These are phyloP conservation scores for Cataglyphis rosenhaueri DNA, from an alignment of 2,888 invertebrate species.

Conservation along the genomic window DNA sequence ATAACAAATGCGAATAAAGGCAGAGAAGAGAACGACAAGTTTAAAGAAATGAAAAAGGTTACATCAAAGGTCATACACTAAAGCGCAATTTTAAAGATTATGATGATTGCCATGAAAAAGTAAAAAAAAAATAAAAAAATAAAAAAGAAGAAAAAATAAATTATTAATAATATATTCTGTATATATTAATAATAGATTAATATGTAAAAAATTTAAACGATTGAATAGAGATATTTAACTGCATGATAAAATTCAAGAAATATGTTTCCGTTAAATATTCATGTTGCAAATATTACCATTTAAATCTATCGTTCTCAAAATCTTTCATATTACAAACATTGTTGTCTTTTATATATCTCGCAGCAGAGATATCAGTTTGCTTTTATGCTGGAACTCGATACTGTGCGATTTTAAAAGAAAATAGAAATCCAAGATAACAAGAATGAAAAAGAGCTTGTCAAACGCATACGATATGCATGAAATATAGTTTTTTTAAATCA, in stretches of 20 bases:
- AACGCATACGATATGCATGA: slow-evolving; percentile 24
- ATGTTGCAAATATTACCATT: not conserved
- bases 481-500: slow-evolving; percentile 40
- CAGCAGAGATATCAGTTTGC: not conserved
- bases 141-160: not conserved
- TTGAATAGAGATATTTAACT: not conserved
- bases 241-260: not conserved
- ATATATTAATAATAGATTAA: not conserved
- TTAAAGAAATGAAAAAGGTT: slow-evolving; percentile 21
- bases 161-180: not conserved
- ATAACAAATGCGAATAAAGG: slow-evolving; percentile 7
- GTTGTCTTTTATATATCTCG: not conserved
- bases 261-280: not conserved
- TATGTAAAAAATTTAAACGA: not conserved
- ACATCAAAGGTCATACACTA: slow-evolving; percentile 1
- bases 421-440: slow-evolving; percentile 13
- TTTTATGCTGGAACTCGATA: slow-evolving; percentile 20
- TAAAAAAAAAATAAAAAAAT: not conserved
- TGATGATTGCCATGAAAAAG: not conserved
- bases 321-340: not conserved
- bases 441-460: slow-evolving; percentile 34
- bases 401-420: slow-evolving; percentile 5
- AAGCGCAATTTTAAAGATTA: slow-evolving; percentile 29
- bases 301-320: not conserved
- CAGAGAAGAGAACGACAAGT: slow-evolving; percentile 5